A percentile compares a stretch with the other conserved stretches of the same genome.
Evolutionary conservation across 2,113 vertebrate genomes (phyloP).

Genomic region (Oxyruncus cristatus): DNA sequence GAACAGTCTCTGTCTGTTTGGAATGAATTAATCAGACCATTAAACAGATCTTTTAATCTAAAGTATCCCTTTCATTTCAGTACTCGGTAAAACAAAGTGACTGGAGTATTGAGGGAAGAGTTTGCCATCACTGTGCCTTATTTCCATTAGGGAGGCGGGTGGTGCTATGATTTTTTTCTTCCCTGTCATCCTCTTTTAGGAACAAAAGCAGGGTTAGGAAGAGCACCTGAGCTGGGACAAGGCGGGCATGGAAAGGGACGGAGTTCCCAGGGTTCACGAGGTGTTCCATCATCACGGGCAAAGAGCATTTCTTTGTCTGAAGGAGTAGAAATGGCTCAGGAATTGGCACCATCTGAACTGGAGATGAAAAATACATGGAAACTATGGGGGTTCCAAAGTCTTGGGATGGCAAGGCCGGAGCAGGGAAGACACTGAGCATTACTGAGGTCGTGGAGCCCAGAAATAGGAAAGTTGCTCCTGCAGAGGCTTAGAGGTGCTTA

Average conservation of each 20-base stretch:
- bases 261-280: fast-evolving
- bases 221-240: not conserved
- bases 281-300: not conserved
- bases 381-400: fast-evolving
- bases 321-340: not conserved
- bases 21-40: slow-evolving; percentile 79
- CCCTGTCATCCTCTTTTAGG: not conserved
- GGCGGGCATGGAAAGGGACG: not conserved
- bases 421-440: not conserved
- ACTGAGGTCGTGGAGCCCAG: not conserved
- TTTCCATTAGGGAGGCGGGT: not conserved
- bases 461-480: not conserved
- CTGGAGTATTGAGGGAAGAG: slow-evolving; percentile 38
- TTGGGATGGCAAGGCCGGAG: fast-evolving
- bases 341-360: not conserved
- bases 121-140: not conserved
- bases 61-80: slow-evolving; percentile 76
- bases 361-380: not conserved
- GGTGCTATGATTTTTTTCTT: not conserved
- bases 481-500: not conserved
- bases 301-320: fast-evolving
- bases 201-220: not conserved
- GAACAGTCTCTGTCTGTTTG: slow-evolving; percentile 69
- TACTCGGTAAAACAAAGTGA: slow-evolving; percentile 69
- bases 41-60: slow-evolving; percentile 78